A percentile compares a stretch with the other conserved stretches of the same genome.
phyloP scores from a whole-genome alignment of 2,888 invertebrate species.

The Nomada ruficornis region DNA sequence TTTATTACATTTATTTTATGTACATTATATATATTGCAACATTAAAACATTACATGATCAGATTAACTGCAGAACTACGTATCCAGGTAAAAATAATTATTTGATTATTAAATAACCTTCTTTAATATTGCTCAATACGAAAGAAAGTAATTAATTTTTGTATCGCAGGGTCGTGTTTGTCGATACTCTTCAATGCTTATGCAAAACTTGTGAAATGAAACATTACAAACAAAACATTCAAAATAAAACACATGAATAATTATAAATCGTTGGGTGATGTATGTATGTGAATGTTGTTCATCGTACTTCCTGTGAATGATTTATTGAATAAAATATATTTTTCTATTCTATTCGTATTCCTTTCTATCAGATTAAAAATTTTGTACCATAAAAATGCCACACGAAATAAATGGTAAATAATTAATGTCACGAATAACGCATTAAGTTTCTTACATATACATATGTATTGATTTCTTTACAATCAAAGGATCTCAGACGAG shows the following conservation, averaged over 20 bases:
- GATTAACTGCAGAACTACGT: background rate
- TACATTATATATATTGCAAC: constrained; percentile 35
- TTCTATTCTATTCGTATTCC: constrained; percentile 16
- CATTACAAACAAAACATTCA: constrained; percentile 40
- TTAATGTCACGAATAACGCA: background rate
- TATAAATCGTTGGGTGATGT: constrained; percentile 14
- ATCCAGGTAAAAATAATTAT: constrained; percentile 9
- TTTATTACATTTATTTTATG: constrained; percentile 45
- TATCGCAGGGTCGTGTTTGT: constrained; percentile 16
- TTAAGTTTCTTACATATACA: background rate
- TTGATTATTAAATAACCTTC: constrained; percentile 5
- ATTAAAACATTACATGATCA: constrained; percentile 21
- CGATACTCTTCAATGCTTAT: constrained; percentile 28
- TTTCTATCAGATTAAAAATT: constrained; percentile 6
- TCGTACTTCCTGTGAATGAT: constrained; percentile 29
- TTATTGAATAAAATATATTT: constrained; percentile 38
- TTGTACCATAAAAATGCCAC: constrained; percentile 47
- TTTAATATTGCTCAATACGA: constrained; percentile 10
- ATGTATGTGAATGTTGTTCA: constrained; percentile 3
- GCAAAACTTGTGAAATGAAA: constrained; percentile 41
- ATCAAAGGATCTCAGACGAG: constrained; percentile 1
- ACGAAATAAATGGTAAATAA: constrained; percentile 24
- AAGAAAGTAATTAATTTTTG: constrained; percentile 30
- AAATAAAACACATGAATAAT: constrained; percentile 47
- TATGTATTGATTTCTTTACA: background rate